Base-by-base conservation (phyloP, 2,797 vertebrate genomes). In the Falco peregrinus region DNA sequence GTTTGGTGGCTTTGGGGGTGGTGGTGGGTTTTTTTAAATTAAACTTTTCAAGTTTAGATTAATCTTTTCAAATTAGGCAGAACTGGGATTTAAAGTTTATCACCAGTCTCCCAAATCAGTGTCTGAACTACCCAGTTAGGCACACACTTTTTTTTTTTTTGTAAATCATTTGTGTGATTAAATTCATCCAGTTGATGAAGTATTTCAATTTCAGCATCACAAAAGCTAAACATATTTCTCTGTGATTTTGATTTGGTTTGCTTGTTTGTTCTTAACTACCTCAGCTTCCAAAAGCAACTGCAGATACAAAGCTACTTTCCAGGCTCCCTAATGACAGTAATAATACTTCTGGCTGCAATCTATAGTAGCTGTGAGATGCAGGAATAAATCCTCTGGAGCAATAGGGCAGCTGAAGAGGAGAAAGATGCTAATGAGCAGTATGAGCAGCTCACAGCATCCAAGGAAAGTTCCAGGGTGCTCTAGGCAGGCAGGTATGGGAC, bases 401-500 rank as follows among this genome's bases (percentile, higher is more conserved):
- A 6, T 0, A 48, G 39, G 11, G n/a, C 10, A 57, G 77, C 65
- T 78, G 70, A 35, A 39, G 21, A 75, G 53, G 26, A 75, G 56
- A 6, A 81, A 16, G 24, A 17, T 33, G 24, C 20, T 33, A 15
- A 71, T 7, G 26, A 81, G 61, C 26, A n/a, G 53, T 6, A 56
- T 15, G 7, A 26, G 41, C 53, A 29, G 24, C 63, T 10, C 6
- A 29, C 31, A 28, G 70, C 29, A 20, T 3, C 0, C 0, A 29
- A 43, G 41, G 31, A 13, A 74, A 29, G 6, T 16, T 60, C n/a
- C 70, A 79, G 54, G 41, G 16, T 60, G 73, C 61, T 35, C 33
- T 33, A 60, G 47, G 63, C 57, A 71, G 39, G 16, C 28, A 35
- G 22, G 29, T n/a, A 33, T 0, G 6, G 14, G 18, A 33, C 18